A percentile compares a stretch with the other conserved stretches of the same genome.
Evolutionary conservation across 2,888 invertebrate species (phyloP).

Genomic region (Euplexia lucipara): DNA sequence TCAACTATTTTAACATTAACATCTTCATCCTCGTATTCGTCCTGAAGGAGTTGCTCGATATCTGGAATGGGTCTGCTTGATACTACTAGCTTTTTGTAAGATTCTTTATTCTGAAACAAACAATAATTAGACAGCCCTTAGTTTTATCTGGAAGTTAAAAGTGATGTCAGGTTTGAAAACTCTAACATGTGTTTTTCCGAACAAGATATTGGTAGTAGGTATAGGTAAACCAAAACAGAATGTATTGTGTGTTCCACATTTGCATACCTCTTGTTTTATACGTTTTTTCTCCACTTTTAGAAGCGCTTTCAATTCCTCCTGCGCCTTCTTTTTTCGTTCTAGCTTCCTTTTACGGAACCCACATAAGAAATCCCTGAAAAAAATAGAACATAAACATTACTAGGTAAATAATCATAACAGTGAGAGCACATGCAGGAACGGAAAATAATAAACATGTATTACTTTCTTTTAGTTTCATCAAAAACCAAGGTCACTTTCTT

Average conservation of each 20-base stretch:
- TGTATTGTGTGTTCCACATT: background rate
- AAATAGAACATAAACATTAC: constrained; percentile 18
- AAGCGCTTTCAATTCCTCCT: constrained; percentile 93
- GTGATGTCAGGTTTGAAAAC: background rate
- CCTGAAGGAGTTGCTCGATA: constrained; percentile 92
- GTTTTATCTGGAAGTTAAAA: background rate
- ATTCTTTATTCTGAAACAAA: constrained; percentile 91
- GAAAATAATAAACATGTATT: constrained; percentile 26
- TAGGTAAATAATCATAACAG: background rate
- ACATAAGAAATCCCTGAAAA: constrained; percentile 94
- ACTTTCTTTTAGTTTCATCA: constrained; percentile 87
- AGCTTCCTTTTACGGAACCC: constrained; percentile 96
- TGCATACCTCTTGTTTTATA: constrained; percentile 93
- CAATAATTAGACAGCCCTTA: background rate
- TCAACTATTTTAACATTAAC: constrained; percentile 95
- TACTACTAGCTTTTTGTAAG: constrained; percentile 94
- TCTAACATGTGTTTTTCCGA: background rate
- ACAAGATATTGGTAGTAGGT: background rate
- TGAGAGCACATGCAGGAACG: background rate
- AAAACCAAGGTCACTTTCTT: constrained; percentile 85
- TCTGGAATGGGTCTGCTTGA: constrained; percentile 94
- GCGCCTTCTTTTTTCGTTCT: constrained; percentile 94
- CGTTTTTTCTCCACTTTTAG: constrained; percentile 94
- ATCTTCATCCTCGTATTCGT: constrained; percentile 94
- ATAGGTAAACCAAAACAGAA: background rate